Conservation (phyloP, 2,797 vertebrate species). For the Pagetopsis macropterus region DNA sequence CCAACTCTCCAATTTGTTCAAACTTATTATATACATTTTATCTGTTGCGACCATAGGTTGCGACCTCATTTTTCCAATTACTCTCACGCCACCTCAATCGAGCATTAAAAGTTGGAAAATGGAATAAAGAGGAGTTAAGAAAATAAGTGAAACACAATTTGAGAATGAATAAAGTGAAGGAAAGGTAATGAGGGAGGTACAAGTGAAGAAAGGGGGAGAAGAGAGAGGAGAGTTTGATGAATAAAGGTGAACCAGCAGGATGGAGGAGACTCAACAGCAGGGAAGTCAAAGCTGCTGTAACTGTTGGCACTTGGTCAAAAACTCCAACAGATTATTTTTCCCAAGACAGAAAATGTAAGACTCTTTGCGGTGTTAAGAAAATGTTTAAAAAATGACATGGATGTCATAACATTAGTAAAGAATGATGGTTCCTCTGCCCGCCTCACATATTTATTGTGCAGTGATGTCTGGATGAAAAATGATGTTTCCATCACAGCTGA, state of each 20-base stretch:
- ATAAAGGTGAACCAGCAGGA: conserved; percentile 12
- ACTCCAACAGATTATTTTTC: conserved; percentile 35
- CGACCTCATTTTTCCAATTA: too few relatives aligned
- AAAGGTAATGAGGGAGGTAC: not conserved
- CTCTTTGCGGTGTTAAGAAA: conserved; percentile 56
- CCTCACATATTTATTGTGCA: conserved; percentile 43
- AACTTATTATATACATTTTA: too few relatives aligned
- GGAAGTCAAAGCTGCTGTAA: conserved; percentile 52
- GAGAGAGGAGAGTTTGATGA: not conserved
- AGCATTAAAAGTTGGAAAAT: too few relatives aligned
- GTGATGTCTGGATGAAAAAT: conserved; percentile 61
- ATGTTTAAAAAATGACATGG: conserved; percentile 53
- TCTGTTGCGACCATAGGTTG: too few relatives aligned
- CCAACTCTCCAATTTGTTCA: too few relatives aligned
- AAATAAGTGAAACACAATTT: not conserved
- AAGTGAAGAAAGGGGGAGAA: not conserved
- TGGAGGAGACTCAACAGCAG: not conserved
- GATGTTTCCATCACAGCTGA: conserved; percentile 38
- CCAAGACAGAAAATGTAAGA: conserved; percentile 47
- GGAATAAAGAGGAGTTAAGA: not conserved
- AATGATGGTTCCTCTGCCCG: conserved; percentile 52
- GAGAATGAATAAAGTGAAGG: not conserved
- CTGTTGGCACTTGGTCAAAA: conserved; percentile 40
- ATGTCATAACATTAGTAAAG: conserved; percentile 69
- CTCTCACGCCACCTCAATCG: too few relatives aligned